These are phyloP conservation scores for Nineta flava DNA, from an alignment of 2,888 invertebrate species.

Conservation along the genomic window DNA sequence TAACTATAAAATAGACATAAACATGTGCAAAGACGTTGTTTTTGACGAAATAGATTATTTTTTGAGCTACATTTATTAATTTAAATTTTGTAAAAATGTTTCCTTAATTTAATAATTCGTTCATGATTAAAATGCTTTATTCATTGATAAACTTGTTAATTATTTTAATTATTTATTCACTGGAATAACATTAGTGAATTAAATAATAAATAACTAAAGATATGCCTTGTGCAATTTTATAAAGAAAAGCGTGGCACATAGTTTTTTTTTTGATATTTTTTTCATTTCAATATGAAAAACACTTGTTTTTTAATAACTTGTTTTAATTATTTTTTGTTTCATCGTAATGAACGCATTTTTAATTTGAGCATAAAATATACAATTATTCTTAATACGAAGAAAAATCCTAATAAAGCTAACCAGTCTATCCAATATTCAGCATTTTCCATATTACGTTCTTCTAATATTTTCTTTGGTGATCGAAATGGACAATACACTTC, in stretches of 20 bases:
- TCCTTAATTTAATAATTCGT: no score
- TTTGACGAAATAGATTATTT: no score
- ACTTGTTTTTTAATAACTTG: not conserved
- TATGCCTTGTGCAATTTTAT: not conserved
- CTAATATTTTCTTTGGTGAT: conserved; percentile 64
- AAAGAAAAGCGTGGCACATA: not conserved
- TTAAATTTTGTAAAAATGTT: no score
- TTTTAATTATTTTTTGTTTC: conserved; percentile 4
- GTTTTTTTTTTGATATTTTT: not conserved
- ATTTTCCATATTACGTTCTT: conserved; percentile 69
- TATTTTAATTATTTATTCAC: no score
- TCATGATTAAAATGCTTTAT: no score
- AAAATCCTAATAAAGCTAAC: conserved; percentile 62
- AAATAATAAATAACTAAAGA: not conserved
- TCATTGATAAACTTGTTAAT: no score
- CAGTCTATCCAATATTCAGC: conserved; percentile 69
- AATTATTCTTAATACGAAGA: conserved; percentile 58
- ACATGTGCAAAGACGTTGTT: no score
- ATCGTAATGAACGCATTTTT: conserved; percentile 41
- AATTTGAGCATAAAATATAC: conserved; percentile 73
- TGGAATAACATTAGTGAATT: no score
- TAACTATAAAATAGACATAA: no score
- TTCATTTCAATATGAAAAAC: not conserved
- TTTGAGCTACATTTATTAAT: no score
- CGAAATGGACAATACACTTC: conserved; percentile 72